Evolutionary conservation across 2,113 vertebrate species (phyloP).

Genomic region (Zosterops pallidus): DNA sequence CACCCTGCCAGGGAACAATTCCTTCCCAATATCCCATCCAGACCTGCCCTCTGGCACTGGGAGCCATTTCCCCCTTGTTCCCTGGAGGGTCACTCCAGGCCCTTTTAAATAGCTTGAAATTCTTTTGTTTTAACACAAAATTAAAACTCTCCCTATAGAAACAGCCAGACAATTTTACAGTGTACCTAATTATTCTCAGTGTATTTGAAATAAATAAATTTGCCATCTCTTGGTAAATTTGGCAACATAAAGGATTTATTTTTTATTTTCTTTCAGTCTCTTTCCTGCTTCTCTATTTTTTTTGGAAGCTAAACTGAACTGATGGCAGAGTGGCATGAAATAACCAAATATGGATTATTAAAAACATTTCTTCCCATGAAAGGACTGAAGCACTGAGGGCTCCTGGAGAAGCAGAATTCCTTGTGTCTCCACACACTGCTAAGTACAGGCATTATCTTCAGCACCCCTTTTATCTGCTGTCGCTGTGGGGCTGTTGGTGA

Average conservation of each 20-base stretch:
- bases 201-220: background rate
- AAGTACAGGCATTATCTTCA: background rate
- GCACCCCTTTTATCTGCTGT: background rate
- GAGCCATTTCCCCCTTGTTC: background rate
- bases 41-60: fast-evolving
- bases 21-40: fast-evolving
- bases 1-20: background rate
- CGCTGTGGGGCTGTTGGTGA: background rate
- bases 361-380: background rate
- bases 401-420: background rate
- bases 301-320: background rate
- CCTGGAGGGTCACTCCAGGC: background rate
- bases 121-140: background rate
- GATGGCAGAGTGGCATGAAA: background rate
- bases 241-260: background rate
- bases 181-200: background rate
- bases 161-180: background rate
- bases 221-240: background rate
- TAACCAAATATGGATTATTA: background rate
- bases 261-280: background rate
- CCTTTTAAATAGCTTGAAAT: background rate
- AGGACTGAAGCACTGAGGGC: background rate
- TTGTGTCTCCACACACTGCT: background rate
- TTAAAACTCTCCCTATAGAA: background rate
- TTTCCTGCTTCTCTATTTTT: fast-evolving